phyloP scores from a whole-genome alignment of 2,113 vertebrate species.

The Phylloscopus trochilus region DNA sequence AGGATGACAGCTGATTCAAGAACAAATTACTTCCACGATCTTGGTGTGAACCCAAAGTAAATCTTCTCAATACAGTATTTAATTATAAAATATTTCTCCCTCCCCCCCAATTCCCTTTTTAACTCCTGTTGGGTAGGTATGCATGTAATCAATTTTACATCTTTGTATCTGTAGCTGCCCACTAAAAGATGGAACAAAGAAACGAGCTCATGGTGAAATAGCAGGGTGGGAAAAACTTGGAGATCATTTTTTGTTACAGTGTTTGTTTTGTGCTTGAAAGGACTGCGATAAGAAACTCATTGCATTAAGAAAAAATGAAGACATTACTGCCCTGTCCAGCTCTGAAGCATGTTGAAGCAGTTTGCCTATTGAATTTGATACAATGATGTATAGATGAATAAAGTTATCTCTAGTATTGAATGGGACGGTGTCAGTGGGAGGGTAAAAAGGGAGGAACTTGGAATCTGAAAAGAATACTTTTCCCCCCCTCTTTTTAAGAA shows the following conservation, averaged over 20 bases:
- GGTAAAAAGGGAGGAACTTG: slow-evolving; percentile 87
- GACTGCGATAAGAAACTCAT: slow-evolving; percentile 63
- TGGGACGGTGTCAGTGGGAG: slow-evolving; percentile 95
- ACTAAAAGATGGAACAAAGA: slow-evolving; percentile 17
- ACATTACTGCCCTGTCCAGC: slow-evolving; percentile 86
- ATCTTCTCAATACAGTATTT: neutral
- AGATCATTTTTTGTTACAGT: slow-evolving; percentile 65
- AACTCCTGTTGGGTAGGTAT: neutral
- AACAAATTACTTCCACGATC: neutral
- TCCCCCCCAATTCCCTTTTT: neutral
- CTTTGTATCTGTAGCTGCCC: neutral
- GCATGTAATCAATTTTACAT: slow-evolving; percentile 30
- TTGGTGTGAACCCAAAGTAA: neutral
- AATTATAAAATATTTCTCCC: neutral
- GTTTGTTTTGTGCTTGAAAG: slow-evolving; percentile 71
- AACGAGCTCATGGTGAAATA: slow-evolving; percentile 15
- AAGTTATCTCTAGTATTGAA: slow-evolving; percentile 97
- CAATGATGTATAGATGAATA: slow-evolving; percentile 99
- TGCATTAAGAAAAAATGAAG: slow-evolving; percentile 80
- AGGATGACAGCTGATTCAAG: neutral
- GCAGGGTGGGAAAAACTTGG: slow-evolving; percentile 52
- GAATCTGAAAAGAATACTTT: slow-evolving; percentile 88
- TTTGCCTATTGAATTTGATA: slow-evolving; percentile 96
- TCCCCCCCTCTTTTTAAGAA: slow-evolving; percentile 74
- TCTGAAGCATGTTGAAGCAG: slow-evolving; percentile 86